phyloP scores from a whole-genome alignment of 2,888 invertebrate genomes.

The Pseudococcus longispinus region DNA sequence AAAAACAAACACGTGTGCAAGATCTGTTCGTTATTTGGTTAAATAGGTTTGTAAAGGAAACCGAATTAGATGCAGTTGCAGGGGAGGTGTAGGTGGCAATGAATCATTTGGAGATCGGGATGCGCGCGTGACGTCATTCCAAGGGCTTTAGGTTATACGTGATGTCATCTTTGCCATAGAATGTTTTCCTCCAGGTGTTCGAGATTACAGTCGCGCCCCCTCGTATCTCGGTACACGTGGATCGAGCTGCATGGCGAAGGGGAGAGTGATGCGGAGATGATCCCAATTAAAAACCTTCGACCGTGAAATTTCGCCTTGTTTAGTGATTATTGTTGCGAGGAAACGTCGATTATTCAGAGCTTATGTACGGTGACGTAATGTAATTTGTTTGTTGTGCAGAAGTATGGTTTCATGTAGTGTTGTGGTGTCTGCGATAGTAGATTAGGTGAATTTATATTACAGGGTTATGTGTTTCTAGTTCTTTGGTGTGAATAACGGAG shows the following conservation, averaged over 20 bases:
- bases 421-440: no score
- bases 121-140: background rate
- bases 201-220: background rate
- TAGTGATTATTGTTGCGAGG: background rate
- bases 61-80: background rate
- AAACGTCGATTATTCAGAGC: background rate
- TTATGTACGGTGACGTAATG: background rate
- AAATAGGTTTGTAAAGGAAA: background rate
- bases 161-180: background rate
- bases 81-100: background rate
- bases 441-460: no score
- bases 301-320: background rate
- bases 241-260: background rate
- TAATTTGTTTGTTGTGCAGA: background rate
- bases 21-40: background rate
- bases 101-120: background rate
- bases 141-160: constrained; percentile 10
- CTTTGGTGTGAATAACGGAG: background rate
- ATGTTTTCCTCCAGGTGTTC: background rate
- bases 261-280: background rate
- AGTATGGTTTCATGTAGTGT: no score
- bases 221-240: background rate
- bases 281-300: background rate
- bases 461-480: no score
- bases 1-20: background rate